Conservation (phyloP, 1,140 invertebrate species). For the Nymphalis io region DNA sequence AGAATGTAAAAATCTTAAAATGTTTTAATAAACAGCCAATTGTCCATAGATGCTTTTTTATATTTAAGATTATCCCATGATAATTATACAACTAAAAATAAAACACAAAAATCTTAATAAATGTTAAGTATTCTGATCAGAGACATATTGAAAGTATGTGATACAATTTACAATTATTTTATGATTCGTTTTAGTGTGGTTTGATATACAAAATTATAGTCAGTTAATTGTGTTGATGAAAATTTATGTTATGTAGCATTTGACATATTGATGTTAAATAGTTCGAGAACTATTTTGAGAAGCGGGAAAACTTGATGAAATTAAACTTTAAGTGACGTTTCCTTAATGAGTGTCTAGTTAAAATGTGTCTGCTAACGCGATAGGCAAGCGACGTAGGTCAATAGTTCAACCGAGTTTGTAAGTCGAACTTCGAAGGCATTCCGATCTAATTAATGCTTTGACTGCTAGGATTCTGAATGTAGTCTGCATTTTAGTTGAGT, state of each 20-base stretch:
- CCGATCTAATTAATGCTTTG: conserved; percentile 57
- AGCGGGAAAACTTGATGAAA: conserved; percentile 20
- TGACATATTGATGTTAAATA: background rate
- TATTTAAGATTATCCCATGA: too few relatives aligned
- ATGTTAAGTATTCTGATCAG: too few relatives aligned
- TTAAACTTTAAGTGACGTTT: conserved; percentile 31
- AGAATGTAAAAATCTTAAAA: too few relatives aligned
- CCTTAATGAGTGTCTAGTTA: conserved; percentile 48
- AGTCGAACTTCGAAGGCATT: conserved; percentile 52
- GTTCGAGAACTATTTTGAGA: conserved; percentile 10
- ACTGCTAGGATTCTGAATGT: conserved; percentile 12
- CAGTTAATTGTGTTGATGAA: too few relatives aligned
- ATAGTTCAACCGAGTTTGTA: conserved; percentile 42
- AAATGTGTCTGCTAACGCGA: conserved; percentile 43
- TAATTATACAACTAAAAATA: too few relatives aligned
- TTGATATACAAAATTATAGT: too few relatives aligned
- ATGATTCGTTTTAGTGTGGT: too few relatives aligned
- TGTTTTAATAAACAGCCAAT: too few relatives aligned
- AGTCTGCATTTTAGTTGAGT: background rate
- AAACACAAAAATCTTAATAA: too few relatives aligned
- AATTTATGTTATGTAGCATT: background rate
- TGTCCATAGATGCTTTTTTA: too few relatives aligned
- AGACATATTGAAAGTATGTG: too few relatives aligned
- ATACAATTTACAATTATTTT: too few relatives aligned
- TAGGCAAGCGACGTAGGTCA: conserved; percentile 44